A percentile compares a stretch with the other conserved stretches of the same genome.
Evolutionary conservation across 1,140 invertebrate genomes (phyloP).

Genomic region (Drosophila guanche): DNA sequence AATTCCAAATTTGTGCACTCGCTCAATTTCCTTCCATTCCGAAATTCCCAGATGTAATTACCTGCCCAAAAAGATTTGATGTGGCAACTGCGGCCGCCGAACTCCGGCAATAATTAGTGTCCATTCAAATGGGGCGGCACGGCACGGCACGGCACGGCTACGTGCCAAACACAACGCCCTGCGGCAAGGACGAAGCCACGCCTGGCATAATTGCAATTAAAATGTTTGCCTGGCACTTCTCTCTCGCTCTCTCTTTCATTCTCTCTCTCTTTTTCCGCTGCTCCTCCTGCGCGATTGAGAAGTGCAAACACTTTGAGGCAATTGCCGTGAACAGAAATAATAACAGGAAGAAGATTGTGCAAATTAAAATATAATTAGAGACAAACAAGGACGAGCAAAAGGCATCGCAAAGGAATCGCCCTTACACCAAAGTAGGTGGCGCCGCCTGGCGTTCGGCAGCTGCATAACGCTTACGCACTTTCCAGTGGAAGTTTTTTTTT

Average conservation of each 20-base stretch:
- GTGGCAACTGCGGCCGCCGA: constrained; percentile 15
- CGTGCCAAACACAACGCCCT: constrained; percentile 68
- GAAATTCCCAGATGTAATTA: constrained; percentile 72
- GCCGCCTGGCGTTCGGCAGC: constrained; percentile 55
- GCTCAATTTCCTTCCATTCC: constrained; percentile 80
- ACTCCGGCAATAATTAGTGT: constrained; percentile 77
- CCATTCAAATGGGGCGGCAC: constrained; percentile 50
- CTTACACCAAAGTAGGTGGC: constrained; percentile 35
- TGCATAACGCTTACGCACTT: constrained; percentile 57
- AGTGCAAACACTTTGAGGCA: constrained; percentile 76
- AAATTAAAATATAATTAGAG: constrained; percentile 83
- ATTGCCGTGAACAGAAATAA: constrained; percentile 43
- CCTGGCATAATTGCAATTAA: constrained; percentile 79
- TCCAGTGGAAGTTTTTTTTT: constrained; percentile 58
- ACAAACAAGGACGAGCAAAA: constrained; percentile 54
- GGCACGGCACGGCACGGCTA: constrained; percentile 17
- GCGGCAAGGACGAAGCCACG: constrained; percentile 67
- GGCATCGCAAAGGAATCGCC: neutral
- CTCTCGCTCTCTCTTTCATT: neutral
- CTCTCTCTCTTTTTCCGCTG: no score
- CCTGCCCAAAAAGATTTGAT: constrained; percentile 64
- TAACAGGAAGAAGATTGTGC: constrained; percentile 51
- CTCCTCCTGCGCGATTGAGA: constrained; percentile 12
- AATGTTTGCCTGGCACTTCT: constrained; percentile 52
- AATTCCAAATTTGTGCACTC: constrained; percentile 80